A percentile compares a stretch with the other conserved stretches of the same genome.
These are phyloP conservation scores for Artemisiospiza belli DNA, from an alignment of 2,113 vertebrate genomes.

Conservation along the genomic window DNA sequence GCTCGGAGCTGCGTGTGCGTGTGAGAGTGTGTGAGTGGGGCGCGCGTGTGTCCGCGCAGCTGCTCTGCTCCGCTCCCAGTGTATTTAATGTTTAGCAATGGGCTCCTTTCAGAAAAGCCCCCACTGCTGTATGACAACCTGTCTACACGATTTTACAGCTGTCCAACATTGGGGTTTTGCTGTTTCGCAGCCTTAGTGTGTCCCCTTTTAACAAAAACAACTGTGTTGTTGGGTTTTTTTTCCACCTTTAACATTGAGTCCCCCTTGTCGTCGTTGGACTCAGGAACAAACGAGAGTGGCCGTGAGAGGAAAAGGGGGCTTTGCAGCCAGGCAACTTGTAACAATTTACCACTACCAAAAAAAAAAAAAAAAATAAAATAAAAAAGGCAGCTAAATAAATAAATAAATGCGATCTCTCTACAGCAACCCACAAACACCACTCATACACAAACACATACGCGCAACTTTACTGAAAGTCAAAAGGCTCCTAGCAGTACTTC, in stretches of 20 bases:
- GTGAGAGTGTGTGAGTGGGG: background rate
- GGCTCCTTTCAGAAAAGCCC: constrained; percentile 86
- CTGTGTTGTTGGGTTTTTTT: constrained; percentile 12
- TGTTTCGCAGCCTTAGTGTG: constrained; percentile 79
- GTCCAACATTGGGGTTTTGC: constrained; percentile 88
- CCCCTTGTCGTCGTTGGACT: constrained; percentile 42
- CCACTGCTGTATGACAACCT: constrained; percentile 92
- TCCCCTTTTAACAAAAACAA: constrained; percentile 77
- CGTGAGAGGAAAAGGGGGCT: background rate
- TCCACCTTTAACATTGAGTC: constrained; percentile 45
- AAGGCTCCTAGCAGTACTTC: background rate
- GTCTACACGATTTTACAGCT: constrained; percentile 91
- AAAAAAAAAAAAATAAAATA: background rate
- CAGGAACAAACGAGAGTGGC: constrained; percentile 7
- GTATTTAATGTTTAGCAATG: constrained; percentile 90
- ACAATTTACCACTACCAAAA: background rate
- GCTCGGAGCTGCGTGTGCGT: background rate
- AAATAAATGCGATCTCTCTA: background rate
- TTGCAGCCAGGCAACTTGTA: background rate
- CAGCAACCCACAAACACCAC: background rate
- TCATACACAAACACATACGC: background rate
- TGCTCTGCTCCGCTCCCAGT: constrained; percentile 72
- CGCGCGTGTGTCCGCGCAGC: constrained; percentile 68
- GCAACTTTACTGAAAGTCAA: constrained; percentile 18
- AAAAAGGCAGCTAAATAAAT: background rate